phyloP scores from a whole-genome alignment of 2,113 vertebrate genomes.

The Dromas ardeola region DNA sequence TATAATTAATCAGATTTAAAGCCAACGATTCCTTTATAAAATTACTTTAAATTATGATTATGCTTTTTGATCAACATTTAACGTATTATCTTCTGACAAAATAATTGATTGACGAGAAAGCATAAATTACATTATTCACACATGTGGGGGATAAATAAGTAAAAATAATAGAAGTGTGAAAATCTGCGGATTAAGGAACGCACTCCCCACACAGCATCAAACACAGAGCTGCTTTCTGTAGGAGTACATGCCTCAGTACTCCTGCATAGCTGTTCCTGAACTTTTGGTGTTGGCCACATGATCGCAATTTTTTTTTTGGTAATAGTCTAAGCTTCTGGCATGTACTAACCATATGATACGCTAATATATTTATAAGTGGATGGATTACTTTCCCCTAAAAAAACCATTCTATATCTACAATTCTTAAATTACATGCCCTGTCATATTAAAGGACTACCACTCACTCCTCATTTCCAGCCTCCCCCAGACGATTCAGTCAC shows the following conservation, averaged over 20 bases:
- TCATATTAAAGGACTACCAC: background rate
- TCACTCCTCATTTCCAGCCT: background rate
- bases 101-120: background rate
- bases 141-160: background rate
- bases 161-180: background rate
- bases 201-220: background rate
- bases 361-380: background rate
- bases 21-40: background rate
- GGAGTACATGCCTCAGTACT: background rate
- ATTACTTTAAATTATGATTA: background rate
- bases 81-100: background rate
- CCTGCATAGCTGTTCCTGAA: background rate
- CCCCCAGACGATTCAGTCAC: background rate
- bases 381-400: background rate
- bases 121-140: background rate
- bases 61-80: background rate
- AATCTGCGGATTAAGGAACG: background rate
- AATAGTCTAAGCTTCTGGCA: background rate
- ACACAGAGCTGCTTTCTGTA: background rate
- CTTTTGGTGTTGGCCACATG: background rate
- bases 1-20: constrained; percentile 9
- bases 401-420: background rate
- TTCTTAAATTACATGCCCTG: background rate
- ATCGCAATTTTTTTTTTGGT: background rate
- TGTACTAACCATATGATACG: rapidly evolving